Evolutionary conservation across 2,888 invertebrate genomes (phyloP).

Genomic region (Sussaba pulchella): DNA sequence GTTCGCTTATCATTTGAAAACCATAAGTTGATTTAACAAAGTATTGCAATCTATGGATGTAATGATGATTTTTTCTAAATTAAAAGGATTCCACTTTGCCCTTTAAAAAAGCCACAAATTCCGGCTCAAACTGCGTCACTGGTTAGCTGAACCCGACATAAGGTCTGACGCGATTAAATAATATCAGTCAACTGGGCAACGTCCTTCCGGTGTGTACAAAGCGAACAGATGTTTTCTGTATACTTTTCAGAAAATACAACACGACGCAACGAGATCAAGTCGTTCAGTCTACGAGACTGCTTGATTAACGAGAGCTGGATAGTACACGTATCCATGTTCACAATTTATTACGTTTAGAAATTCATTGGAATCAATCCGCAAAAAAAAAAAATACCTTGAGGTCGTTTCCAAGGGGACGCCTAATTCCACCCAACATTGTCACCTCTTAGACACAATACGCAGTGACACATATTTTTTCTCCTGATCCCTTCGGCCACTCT

Average conservation of each 20-base stretch:
- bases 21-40: no score
- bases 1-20: no score
- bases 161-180: slow-evolving; percentile 13
- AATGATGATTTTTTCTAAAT: no score
- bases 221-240: slow-evolving; percentile 41
- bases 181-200: slow-evolving; percentile 21
- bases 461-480: not conserved
- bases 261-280: not conserved
- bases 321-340: not conserved
- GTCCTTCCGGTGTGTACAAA: slow-evolving; percentile 15
- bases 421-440: not conserved
- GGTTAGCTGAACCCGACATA: slow-evolving; percentile 24
- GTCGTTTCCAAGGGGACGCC: slow-evolving; percentile 11
- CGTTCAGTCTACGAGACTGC: not conserved
- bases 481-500: not conserved
- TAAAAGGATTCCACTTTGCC: no score
- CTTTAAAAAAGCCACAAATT: not conserved
- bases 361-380: no score
- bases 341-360: not conserved
- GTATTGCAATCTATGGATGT: no score
- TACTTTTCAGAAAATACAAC: slow-evolving; percentile 24
- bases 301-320: not conserved
- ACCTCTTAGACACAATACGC: not conserved
- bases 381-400: not conserved
- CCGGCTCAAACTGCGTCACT: slow-evolving; percentile 3